These are phyloP conservation scores for Cabera pusaria DNA, from an alignment of 2,888 invertebrate genomes.

Conservation along the genomic window DNA sequence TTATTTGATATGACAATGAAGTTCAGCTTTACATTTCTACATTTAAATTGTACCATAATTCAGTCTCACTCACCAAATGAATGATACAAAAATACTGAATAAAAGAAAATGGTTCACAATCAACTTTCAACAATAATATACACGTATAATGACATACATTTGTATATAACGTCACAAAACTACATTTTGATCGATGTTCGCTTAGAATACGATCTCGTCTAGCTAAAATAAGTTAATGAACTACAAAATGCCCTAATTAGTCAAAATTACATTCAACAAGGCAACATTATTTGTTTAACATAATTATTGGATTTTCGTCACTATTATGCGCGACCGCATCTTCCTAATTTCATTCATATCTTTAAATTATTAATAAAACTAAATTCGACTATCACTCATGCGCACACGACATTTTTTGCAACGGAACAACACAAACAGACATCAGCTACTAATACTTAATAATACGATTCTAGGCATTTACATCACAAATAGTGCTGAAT, in stretches of 20 bases:
- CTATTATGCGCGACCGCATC: slow-evolving; percentile 83
- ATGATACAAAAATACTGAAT: slow-evolving; percentile 79
- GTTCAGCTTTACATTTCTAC: slow-evolving; percentile 59
- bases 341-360: slow-evolving; percentile 78
- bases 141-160: slow-evolving; percentile 50
- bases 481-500: slow-evolving; percentile 77
- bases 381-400: slow-evolving; percentile 80
- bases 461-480: slow-evolving; percentile 79
- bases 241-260: slow-evolving; percentile 80
- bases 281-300: slow-evolving; percentile 69
- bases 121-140: slow-evolving; percentile 48
- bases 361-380: slow-evolving; percentile 78
- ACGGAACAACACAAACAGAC: slow-evolving; percentile 70
- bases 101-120: slow-evolving; percentile 62
- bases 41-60: slow-evolving; percentile 75
- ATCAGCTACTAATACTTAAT: slow-evolving; percentile 81
- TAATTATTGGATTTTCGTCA: slow-evolving; percentile 83
- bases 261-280: slow-evolving; percentile 78
- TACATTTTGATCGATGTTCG: slow-evolving; percentile 72
- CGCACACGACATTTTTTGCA: slow-evolving; percentile 64
- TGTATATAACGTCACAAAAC: slow-evolving; percentile 51
- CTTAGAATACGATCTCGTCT: slow-evolving; percentile 72
- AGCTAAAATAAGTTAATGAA: slow-evolving; percentile 73
- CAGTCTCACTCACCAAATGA: slow-evolving; percentile 78
- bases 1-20: slow-evolving; percentile 43